Evolutionary conservation across 2,888 invertebrate genomes (phyloP).

Genomic region (Boloria euphrosyne): DNA sequence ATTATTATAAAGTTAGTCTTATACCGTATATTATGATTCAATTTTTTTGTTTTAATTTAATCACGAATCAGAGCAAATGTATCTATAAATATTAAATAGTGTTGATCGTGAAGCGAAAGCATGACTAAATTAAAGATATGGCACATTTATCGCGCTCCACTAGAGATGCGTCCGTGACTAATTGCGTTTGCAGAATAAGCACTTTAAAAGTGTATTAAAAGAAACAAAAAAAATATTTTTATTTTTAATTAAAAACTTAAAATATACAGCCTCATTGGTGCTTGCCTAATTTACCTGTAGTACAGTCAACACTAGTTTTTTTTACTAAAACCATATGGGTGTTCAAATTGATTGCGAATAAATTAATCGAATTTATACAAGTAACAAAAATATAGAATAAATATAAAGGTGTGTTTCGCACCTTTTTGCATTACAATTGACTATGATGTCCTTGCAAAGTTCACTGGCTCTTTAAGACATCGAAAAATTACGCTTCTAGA

Average conservation of each 20-base stretch:
- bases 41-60: constrained; percentile 36
- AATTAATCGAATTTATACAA: background rate
- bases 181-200: constrained; percentile 10
- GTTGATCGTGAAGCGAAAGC: constrained; percentile 57
- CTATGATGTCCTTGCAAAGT: constrained; percentile 21
- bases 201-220: background rate
- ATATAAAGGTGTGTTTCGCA: constrained; percentile 1
- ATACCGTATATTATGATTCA: constrained; percentile 17
- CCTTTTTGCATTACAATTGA: constrained; percentile 6
- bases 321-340: no score
- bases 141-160: constrained; percentile 59
- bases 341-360: background rate
- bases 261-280: background rate
- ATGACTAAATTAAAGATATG: constrained; percentile 56
- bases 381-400: background rate
- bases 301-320: no score
- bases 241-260: background rate
- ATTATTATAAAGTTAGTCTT: background rate
- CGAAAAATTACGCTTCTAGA: constrained; percentile 4
- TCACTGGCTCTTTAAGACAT: constrained; percentile 19
- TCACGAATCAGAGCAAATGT: constrained; percentile 40
- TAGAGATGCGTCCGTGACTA: constrained; percentile 45
- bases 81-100: constrained; percentile 33
- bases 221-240: constrained; percentile 5
- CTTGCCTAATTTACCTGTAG: background rate